phyloP scores from a whole-genome alignment of 64 coral and sea anemone genomes.

The Stichodactyla mertensii region DNA sequence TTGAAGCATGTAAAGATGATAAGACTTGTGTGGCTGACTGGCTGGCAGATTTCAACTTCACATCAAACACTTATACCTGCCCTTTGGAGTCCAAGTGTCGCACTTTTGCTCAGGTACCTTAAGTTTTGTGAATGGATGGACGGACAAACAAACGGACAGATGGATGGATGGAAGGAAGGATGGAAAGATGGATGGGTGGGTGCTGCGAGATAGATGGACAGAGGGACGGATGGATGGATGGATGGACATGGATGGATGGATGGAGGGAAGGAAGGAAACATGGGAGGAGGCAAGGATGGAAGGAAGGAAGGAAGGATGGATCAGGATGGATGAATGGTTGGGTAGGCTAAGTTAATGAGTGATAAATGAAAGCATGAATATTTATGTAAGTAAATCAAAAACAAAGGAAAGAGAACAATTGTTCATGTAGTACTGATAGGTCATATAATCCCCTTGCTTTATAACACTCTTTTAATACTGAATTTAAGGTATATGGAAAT shows the following conservation, averaged over 20 bases:
- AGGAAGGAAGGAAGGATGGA: too few relatives aligned
- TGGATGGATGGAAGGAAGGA: neutral
- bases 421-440: neutral
- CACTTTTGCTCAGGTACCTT: slow-evolving; percentile 66
- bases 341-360: neutral
- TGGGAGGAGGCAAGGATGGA: too few relatives aligned
- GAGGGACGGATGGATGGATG: neutral
- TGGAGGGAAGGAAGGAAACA: neutral
- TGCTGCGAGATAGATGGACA: neutral
- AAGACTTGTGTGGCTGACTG: slow-evolving; percentile 69
- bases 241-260: too few relatives aligned
- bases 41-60: slow-evolving; percentile 43
- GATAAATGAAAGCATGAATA: neutral
- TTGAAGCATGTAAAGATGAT: slow-evolving; percentile 75
- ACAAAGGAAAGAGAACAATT: neutral
- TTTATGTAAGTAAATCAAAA: neutral
- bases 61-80: slow-evolving; percentile 30
- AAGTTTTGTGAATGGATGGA: neutral
- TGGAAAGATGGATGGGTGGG: too few relatives aligned
- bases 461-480: neutral
- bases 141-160: neutral
- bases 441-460: neutral
- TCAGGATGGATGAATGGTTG: neutral
- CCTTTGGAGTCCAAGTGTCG: slow-evolving; percentile 29
- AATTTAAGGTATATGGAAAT: slow-evolving; percentile 56